These are phyloP conservation scores for Merops nubicus DNA, from an alignment of 2,113 vertebrate genomes.

Conservation along the genomic window DNA sequence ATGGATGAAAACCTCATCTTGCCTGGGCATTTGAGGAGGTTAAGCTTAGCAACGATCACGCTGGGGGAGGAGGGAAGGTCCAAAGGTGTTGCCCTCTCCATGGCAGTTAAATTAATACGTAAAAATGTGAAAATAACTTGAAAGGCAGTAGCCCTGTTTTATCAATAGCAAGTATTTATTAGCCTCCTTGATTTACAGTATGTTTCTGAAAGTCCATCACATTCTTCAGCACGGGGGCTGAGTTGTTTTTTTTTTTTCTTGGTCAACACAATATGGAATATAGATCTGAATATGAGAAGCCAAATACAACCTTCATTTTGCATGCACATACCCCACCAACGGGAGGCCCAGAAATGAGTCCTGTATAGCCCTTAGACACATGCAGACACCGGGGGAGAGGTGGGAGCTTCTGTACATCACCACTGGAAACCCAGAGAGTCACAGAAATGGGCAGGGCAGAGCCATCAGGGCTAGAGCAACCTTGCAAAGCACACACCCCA, in stretches of 20 bases:
- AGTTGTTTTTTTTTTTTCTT: conserved; percentile 36
- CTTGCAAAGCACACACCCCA: background rate
- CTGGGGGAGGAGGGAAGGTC: background rate
- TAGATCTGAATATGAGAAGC: conserved; percentile 65
- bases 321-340: conserved; percentile 57
- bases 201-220: conserved; percentile 65
- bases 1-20: background rate
- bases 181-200: conserved; percentile 70
- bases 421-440: background rate
- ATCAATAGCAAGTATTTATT: conserved; percentile 70
- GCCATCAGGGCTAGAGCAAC: background rate
- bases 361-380: conserved; percentile 69
- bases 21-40: background rate
- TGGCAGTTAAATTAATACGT: background rate
- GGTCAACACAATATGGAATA: conserved; percentile 70
- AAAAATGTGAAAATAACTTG: conserved; percentile 39
- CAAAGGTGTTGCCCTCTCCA: background rate
- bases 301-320: conserved; percentile 73
- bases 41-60: background rate
- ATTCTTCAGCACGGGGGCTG: conserved; percentile 62
- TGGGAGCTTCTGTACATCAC: conserved; percentile 51
- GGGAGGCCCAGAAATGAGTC: conserved; percentile 30
- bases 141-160: conserved; percentile 56
- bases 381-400: conserved; percentile 41
- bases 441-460: background rate